Percentiles rank a stretch among this genome's conserved stretches.
Conservation (phyloP, 1,140 invertebrate genomes). For the Scaptomyza montana region DNA sequence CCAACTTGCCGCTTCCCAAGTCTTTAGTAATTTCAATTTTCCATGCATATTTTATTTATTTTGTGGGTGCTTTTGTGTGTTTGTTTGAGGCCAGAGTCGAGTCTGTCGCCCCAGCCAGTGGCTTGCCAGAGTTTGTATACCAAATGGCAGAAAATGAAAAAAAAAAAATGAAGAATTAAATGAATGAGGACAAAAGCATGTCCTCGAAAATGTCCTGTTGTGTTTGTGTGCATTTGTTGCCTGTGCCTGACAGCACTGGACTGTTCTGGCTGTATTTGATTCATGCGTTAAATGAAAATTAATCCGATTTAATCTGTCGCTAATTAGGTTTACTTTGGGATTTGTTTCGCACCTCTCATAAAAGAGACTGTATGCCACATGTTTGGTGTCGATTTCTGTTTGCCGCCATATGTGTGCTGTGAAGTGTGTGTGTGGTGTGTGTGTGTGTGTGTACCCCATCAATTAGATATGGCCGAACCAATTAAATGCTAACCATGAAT, state of each 20-base stretch:
- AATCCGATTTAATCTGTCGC: slow-evolving; percentile 82
- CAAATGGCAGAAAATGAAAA: no score
- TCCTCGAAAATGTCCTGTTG: background rate
- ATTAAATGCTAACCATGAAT: slow-evolving; percentile 25
- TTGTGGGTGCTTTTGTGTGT: slow-evolving; percentile 45
- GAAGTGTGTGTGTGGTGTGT: background rate
- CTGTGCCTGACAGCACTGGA: slow-evolving; percentile 52
- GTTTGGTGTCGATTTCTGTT: slow-evolving; percentile 36
- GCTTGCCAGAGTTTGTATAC: background rate
- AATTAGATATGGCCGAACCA: slow-evolving; percentile 31
- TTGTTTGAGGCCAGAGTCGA: slow-evolving; percentile 67
- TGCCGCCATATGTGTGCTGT: slow-evolving; percentile 11
- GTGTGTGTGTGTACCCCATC: slow-evolving; percentile 10
- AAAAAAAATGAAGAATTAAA: slow-evolving; percentile 14
- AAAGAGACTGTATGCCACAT: slow-evolving; percentile 11
- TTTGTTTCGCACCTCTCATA: slow-evolving; percentile 70
- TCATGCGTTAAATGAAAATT: slow-evolving; percentile 82
- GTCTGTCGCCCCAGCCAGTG: slow-evolving; percentile 24
- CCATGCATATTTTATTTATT: slow-evolving; percentile 70
- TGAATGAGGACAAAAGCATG: slow-evolving; percentile 30
- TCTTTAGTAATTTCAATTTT: slow-evolving; percentile 63
- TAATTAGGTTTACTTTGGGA: slow-evolving; percentile 82
- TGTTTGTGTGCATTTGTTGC: slow-evolving; percentile 13
- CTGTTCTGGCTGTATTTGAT: slow-evolving; percentile 74
- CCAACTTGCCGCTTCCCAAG: background rate